Evolutionary conservation across 37 sponge, comb jelly and placozoan genomes (phyloP).

Genomic region (Axinella damicornis): DNA sequence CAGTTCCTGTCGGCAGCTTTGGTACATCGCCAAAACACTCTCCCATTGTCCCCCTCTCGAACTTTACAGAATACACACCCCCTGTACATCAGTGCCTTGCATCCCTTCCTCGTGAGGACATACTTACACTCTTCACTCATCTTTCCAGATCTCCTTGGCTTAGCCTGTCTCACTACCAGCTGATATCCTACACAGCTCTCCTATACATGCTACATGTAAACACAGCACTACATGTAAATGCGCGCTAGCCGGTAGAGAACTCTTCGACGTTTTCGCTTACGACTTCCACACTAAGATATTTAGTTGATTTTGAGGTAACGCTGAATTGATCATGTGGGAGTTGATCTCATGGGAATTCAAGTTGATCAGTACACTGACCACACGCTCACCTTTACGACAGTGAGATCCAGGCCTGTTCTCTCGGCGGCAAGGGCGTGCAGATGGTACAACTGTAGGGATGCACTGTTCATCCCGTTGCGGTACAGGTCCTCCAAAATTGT

Average conservation of each 20-base stretch:
- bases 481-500: constrained; percentile 73
- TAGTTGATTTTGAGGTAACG: background rate
- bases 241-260: too few species aligned
- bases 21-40: constrained; percentile 16
- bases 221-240: too few species aligned
- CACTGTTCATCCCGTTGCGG: constrained; percentile 74
- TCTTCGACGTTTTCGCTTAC: too few species aligned
- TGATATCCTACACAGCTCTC: background rate
- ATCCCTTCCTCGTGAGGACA: constrained; percentile 12
- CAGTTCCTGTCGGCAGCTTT: background rate
- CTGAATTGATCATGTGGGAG: background rate
- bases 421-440: constrained; percentile 72
- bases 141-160: background rate
- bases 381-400: constrained; percentile 70
- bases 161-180: background rate
- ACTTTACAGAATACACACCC: constrained; percentile 19
- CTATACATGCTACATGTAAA: too few species aligned
- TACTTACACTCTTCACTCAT: background rate
- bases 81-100: background rate
- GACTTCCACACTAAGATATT: too few species aligned
- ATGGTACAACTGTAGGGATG: constrained; percentile 50
- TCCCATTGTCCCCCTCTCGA: constrained; percentile 16
- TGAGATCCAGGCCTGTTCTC: constrained; percentile 72
- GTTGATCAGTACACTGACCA: too few species aligned
- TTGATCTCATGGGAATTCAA: constrained; percentile 5